Percentiles rank a stretch among this genome's conserved stretches.
Evolutionary conservation across 1,140 invertebrate species (phyloP).

Genomic region (Thalassaphorura encarpata): DNA sequence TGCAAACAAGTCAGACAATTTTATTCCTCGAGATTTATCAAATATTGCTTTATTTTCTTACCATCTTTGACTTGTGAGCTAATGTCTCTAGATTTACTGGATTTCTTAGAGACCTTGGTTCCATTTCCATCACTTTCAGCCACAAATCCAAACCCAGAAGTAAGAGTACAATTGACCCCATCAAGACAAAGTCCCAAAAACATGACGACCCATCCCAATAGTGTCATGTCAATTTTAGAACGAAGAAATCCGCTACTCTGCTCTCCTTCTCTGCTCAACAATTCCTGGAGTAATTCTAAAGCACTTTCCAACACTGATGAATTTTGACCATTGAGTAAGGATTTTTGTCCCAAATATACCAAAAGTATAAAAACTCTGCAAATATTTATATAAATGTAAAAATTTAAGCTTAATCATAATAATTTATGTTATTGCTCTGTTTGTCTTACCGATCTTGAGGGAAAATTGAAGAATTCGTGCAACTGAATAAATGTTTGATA

Average conservation of each 20-base stretch:
- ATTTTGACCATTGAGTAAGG: constrained; percentile 50
- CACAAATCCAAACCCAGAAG: not conserved
- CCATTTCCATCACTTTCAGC: not conserved
- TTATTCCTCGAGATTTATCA: not conserved
- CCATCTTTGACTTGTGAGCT: not conserved
- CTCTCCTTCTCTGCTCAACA: constrained; percentile 38
- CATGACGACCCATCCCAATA: constrained; percentile 30
- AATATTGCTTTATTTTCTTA: not conserved
- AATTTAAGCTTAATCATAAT: too few species aligned
- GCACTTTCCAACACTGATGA: constrained; percentile 38
- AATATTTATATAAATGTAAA: too few species aligned
- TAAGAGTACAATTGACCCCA: constrained; percentile 26
- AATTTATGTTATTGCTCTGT: not conserved
- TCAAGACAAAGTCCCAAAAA: constrained; percentile 30
- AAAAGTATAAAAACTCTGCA: constrained; percentile 73
- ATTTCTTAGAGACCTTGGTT: not conserved
- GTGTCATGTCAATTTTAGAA: constrained; percentile 31
- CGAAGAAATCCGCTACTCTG: constrained; percentile 17
- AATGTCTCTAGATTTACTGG: not conserved
- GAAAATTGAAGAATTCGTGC: constrained; percentile 62
- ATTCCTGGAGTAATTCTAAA: constrained; percentile 40
- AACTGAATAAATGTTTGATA: constrained; percentile 64
- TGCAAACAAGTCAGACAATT: not conserved
- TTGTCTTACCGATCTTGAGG: constrained; percentile 78
- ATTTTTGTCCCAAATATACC: constrained; percentile 74